Evolutionary conservation across 1,140 invertebrate species (phyloP), one percentile per base, ranked within the genome.

Genomic region (Cydia pomonella): DNA sequence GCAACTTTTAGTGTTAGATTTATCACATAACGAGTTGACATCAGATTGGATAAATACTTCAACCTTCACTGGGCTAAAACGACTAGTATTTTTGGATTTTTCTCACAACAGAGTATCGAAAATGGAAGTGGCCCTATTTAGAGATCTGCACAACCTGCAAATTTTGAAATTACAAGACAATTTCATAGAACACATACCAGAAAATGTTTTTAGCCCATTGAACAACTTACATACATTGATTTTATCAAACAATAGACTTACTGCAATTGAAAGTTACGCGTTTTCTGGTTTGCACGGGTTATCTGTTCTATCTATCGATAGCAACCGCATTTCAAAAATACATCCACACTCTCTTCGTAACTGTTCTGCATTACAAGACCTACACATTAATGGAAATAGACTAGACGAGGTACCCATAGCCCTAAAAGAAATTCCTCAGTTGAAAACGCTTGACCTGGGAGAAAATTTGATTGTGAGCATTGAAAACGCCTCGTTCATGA

Each of bases 301-400:
- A 50, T 96, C 95, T 76, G 92, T 97, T 75, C 93, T 98, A 66
- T 97, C 96, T 1, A 89, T 98, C 82, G 97, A 98, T 91, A 97
- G 97, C 87, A 98, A 98, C 92, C 93, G 95, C 79, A 95, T 98
- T 73, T 94, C 95, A 59, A 95, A 94, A 84, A 95, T 98, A 79
- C 96, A 97, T 82, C 94, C 95, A 66, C 95, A 96, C 81, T 95
- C 98, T 27, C 95, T 98, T 77, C 95, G 95, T 89, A 99, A 98
- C 89, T 96, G 96, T 83, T 96, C 96, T 64, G 96, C 95, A 76
- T 92, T 99, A 73, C 96, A 97, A 92, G 97, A 98, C 88, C 93
- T 99, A 69, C 97, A 98, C 93, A 93, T 99, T 71, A 97, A 98
- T 92, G 96, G 96, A 80, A 99, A 99, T 91, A 95, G 96, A 85